Percentiles rank a stretch among this genome's conserved stretches.
These are phyloP conservation scores for Conops quadrifasciatus DNA, from an alignment of 2,888 invertebrate genomes.

Conservation along the genomic window DNA sequence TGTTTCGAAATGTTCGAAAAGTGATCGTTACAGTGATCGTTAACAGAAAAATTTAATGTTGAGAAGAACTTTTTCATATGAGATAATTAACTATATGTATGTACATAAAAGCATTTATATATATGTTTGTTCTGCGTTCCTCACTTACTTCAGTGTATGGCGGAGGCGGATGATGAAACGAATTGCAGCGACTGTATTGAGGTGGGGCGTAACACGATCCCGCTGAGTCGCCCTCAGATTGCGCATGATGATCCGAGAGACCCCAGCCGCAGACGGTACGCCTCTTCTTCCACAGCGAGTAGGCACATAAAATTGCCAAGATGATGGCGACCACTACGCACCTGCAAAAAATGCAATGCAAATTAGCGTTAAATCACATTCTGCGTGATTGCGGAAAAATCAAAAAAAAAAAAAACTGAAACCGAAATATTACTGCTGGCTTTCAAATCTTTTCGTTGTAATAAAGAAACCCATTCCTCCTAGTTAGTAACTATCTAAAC, in stretches of 20 bases:
- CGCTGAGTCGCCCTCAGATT: conserved; percentile 80
- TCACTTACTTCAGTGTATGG: conserved; percentile 81
- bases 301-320: conserved; percentile 75
- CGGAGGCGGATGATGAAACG: conserved; percentile 83
- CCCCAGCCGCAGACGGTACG: conserved; percentile 67
- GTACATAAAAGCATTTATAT: not conserved
- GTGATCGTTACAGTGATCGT: too few species aligned
- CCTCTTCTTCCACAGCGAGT: conserved; percentile 72
- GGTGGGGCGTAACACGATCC: conserved; percentile 85
- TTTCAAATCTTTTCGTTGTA: conserved; percentile 52
- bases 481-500: not conserved
- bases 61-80: too few species aligned
- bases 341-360: conserved; percentile 61
- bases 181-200: conserved; percentile 84
- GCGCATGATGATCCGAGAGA: conserved; percentile 67
- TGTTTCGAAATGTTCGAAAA: too few species aligned
- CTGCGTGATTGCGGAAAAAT: not conserved
- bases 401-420: not conserved
- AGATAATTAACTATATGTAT: not conserved
- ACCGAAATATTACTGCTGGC: conserved; percentile 49
- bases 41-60: too few species aligned
- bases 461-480: conserved; percentile 53
- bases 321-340: conserved; percentile 75
- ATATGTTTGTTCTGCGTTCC: not conserved
- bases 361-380: conserved; percentile 3